A percentile compares a stretch with the other conserved stretches of the same genome.
phyloP scores from a whole-genome alignment of 2,113 vertebrate species.

The Heptranchias perlo region DNA sequence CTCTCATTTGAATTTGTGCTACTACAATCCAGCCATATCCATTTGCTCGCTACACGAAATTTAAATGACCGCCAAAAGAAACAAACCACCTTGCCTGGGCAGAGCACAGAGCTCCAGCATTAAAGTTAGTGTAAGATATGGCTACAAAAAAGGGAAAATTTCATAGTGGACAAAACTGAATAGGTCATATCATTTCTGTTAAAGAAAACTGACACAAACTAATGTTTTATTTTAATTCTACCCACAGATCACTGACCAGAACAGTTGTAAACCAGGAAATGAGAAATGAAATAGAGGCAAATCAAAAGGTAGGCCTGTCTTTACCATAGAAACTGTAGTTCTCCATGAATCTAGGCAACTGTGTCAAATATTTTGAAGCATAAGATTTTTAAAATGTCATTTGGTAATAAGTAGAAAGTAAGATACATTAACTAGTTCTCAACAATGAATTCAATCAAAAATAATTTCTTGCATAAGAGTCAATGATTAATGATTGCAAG shows the following conservation, averaged over 20 bases:
- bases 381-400: not conserved
- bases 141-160: not conserved
- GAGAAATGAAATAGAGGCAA: constrained; percentile 86
- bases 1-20: not conserved
- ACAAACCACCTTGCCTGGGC: not conserved
- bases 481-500: no score
- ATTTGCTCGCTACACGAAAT: not conserved
- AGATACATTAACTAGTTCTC: not conserved
- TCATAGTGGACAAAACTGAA: not conserved
- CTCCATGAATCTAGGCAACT: not conserved
- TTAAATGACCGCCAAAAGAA: not conserved
- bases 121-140: not conserved
- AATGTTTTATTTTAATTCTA: constrained; percentile 60
- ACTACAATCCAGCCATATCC: not conserved
- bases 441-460: not conserved
- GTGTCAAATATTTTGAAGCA: not conserved
- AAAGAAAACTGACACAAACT: no score
- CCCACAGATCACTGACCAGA: constrained; percentile 84
- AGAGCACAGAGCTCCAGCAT: not conserved
- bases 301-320: constrained; percentile 81
- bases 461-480: not conserved
- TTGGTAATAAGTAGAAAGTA: not conserved
- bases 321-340: not conserved
- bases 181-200: not conserved
- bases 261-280: constrained; percentile 77